Evolutionary conservation across 2,888 invertebrate species (phyloP), one percentile per base, ranked within the genome.

Genomic region (Macrosoma leucophasiata): DNA sequence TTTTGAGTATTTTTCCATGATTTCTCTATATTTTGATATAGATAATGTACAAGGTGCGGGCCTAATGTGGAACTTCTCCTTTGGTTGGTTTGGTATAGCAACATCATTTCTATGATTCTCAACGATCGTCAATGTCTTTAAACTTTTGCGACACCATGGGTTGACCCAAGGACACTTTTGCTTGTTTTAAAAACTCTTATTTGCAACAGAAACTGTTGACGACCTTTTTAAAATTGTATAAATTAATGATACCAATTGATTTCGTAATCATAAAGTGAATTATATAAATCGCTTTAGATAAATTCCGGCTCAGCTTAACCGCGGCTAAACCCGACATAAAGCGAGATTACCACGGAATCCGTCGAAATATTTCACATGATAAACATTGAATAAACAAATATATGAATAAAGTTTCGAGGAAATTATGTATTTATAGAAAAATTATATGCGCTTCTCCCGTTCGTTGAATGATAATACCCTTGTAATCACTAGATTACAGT

Each of bases 401-500:
- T 55, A 63, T 63, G 64, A 64, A 70, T 66, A 59, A 59, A 61
- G 58, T 60, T 62, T 61, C 50, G 57, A 60, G 69, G 63, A 69
- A 75, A 76, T 76, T 69, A 69, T 61, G 62, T 70, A 68, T 74
- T 74, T 75, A 67, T 66, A 59, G 57, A 56, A 61, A 67, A 71
- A 60, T 64, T 66, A 63, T 65, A 56, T 62, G 56, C 47, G 59
- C 55, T 61, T 58, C 64, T 66, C 67, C 57, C 56, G 62, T 62
- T 53, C 41, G 55, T 47, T 49, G 52, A 50, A 63, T 63, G 69
- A 71, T 74, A 70, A 74, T 71, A 58, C 64, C 52, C 52, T 55
- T 67, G 71, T 79, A 78, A 79, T 78, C 75, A 62, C 55, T 55
- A 66, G 76, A 75, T 78, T 73, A 75, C 39, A 50, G 48, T 57